These are phyloP conservation scores for Antheraea yamamai DNA, from an alignment of 2,888 invertebrate genomes.

Conservation along the genomic window DNA sequence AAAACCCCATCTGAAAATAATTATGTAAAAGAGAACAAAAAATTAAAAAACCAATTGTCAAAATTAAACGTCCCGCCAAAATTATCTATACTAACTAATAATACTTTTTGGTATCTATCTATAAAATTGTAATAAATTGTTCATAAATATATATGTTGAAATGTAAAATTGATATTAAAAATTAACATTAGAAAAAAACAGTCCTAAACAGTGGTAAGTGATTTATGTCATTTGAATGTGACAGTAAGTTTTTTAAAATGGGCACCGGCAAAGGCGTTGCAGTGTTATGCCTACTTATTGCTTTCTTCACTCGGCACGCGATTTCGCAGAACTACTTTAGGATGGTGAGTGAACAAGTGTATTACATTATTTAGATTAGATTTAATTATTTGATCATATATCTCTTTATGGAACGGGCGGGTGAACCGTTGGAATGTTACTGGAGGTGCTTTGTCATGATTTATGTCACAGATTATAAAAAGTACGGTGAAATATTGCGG, in stretches of 20 bases:
- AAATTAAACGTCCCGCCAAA: constrained; percentile 40
- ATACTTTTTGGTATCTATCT: neutral
- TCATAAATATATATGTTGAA: constrained; percentile 27
- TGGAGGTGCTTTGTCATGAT: neutral
- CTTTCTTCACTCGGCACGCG: constrained; percentile 71
- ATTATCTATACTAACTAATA: constrained; percentile 1
- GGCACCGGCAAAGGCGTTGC: constrained; percentile 39
- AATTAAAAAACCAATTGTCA: constrained; percentile 34
- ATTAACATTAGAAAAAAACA: neutral
- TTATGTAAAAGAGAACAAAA: constrained; percentile 20
- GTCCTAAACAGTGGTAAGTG: constrained; percentile 1
- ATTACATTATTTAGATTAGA: constrained; percentile 16
- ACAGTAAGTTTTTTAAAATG: constrained; percentile 55
- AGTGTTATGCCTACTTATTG: constrained; percentile 54
- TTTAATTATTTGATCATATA: constrained; percentile 13
- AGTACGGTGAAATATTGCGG: neutral
- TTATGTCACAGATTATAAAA: neutral
- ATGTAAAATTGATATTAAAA: constrained; percentile 24
- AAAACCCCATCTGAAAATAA: constrained; percentile 7
- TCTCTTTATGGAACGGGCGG: constrained; percentile 7
- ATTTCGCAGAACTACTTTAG: constrained; percentile 65
- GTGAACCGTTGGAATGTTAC: constrained; percentile 7
- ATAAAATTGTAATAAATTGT: neutral
- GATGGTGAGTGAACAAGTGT: constrained; percentile 61
- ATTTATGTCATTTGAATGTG: constrained; percentile 33